Conservation (phyloP, 2,113 vertebrate species). For the Burhinus bistriatus region DNA sequence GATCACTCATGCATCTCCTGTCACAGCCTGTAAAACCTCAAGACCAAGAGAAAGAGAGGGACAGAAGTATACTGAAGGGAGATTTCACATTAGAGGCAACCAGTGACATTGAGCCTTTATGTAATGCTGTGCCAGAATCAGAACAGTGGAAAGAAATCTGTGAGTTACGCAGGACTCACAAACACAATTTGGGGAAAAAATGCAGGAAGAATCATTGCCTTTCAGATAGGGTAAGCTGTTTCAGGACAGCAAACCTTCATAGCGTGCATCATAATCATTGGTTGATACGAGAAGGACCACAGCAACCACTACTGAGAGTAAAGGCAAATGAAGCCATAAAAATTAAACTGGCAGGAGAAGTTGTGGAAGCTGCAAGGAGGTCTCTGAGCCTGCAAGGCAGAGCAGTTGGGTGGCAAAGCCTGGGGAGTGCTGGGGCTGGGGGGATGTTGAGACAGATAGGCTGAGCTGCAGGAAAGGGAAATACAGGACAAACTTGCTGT, state of each 20-base stretch:
- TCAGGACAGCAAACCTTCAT: neutral
- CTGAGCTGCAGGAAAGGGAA: neutral
- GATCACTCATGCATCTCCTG: neutral
- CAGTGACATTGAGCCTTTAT: neutral
- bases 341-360: neutral
- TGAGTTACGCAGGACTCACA: neutral
- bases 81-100: neutral
- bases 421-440: neutral
- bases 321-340: neutral
- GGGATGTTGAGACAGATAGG: neutral
- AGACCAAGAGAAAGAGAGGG: neutral
- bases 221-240: neutral
- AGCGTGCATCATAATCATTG: neutral
- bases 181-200: neutral
- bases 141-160: neutral
- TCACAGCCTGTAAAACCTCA: neutral
- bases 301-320: neutral
- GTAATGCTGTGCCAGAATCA: neutral
- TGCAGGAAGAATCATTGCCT: neutral
- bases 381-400: neutral
- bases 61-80: neutral
- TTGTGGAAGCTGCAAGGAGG: neutral
- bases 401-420: neutral
- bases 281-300: neutral
- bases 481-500: neutral